These are phyloP conservation scores for Thermophis baileyi DNA, from an alignment of 2,113 vertebrate genomes.

Conservation along the genomic window DNA sequence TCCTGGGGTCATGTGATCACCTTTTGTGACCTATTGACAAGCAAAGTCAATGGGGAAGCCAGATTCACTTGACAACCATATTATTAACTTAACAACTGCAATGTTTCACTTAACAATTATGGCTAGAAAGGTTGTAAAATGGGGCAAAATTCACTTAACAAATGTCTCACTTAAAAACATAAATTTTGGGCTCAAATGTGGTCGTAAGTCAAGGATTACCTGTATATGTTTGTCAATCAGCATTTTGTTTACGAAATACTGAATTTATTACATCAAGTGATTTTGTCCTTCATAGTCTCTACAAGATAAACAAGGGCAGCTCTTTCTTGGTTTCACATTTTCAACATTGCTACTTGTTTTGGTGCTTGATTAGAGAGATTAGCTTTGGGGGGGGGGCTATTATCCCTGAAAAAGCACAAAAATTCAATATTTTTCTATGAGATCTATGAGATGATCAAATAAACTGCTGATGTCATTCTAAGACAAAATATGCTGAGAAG, in stretches of 20 bases:
- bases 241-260: not conserved
- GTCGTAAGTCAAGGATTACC: not conserved
- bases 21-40: not conserved
- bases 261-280: not conserved
- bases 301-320: not conserved
- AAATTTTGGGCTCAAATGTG: not conserved
- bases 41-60: not conserved
- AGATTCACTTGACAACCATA: not conserved
- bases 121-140: not conserved
- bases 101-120: not conserved
- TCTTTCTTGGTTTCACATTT: not conserved
- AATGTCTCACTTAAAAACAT: not conserved
- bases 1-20: not conserved
- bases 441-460: not conserved
- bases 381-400: not conserved
- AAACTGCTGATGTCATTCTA: not conserved
- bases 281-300: not conserved
- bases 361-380: not conserved
- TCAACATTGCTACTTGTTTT: not conserved
- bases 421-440: conserved; percentile 11
- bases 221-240: not conserved
- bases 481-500: not conserved
- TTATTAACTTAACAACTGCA: not conserved
- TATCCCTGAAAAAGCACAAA: conserved; percentile 1
- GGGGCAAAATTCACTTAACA: not conserved